Percentiles rank a stretch among this genome's conserved stretches.
Conservation (phyloP, 2,113 vertebrate species). For the Psophia crepitans region DNA sequence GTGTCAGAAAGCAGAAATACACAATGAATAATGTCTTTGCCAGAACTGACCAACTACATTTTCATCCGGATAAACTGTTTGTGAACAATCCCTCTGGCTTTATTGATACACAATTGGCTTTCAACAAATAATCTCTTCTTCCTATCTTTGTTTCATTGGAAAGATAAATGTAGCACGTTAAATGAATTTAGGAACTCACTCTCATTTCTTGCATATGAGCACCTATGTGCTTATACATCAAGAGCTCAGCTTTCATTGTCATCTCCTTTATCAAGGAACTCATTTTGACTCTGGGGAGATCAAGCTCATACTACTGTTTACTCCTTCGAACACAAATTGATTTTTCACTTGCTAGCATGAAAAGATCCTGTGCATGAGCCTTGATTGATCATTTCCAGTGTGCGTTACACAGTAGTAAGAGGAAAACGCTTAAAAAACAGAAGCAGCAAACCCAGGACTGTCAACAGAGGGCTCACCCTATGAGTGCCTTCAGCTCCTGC, state of each 20-base stretch:
- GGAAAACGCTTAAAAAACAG: conserved; percentile 10
- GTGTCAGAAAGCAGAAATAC: background rate
- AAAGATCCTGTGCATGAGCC: conserved; percentile 24
- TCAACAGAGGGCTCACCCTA: background rate
- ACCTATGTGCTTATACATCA: background rate
- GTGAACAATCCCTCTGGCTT: background rate
- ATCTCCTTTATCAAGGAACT: conserved; percentile 15
- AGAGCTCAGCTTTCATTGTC: background rate
- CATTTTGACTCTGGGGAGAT: conserved; percentile 26
- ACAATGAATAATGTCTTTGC: background rate
- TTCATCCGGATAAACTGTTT: background rate
- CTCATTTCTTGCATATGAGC: background rate
- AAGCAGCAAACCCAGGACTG: background rate
- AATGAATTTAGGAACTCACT: background rate
- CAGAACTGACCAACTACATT: background rate
- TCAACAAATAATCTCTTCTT: conserved; percentile 4
- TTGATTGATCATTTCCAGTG: conserved; percentile 37
- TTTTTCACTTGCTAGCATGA: conserved; percentile 51
- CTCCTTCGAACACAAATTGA: conserved; percentile 43
- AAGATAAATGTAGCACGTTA: conserved; percentile 3
- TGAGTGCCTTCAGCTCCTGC: background rate
- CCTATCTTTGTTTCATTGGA: background rate
- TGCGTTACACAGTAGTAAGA: background rate
- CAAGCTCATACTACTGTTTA: conserved; percentile 24
- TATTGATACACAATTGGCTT: background rate